These are phyloP conservation scores for Halictus ligatus DNA, from an alignment of 2,888 invertebrate genomes.

Conservation along the genomic window DNA sequence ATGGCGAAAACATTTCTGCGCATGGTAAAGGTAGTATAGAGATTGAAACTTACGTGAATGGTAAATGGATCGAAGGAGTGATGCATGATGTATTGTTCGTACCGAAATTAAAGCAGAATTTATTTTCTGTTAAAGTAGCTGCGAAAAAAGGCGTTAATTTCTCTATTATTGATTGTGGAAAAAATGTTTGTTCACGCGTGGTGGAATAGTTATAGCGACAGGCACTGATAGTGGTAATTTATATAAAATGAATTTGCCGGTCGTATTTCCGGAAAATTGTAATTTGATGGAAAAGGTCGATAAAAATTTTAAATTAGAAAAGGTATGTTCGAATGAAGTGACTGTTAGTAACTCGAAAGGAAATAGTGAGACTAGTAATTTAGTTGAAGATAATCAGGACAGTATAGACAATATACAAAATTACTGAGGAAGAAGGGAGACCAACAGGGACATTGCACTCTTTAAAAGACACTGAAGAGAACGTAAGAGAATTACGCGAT, in stretches of 20 bases:
- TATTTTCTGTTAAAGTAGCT: slow-evolving; percentile 14
- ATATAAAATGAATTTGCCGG: neutral
- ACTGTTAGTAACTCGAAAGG: no score
- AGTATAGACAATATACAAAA: no score
- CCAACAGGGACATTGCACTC: no score
- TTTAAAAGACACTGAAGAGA: no score
- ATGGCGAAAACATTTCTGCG: neutral
- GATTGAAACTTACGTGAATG: neutral
- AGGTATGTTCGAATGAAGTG: no score
- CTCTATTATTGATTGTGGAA: neutral
- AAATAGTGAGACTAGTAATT: no score
- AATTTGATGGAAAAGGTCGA: neutral
- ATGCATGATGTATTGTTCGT: slow-evolving; percentile 5
- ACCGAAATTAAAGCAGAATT: neutral
- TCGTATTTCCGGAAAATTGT: neutral
- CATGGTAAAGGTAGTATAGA: neutral
- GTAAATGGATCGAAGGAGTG: neutral
- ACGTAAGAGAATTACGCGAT: no score
- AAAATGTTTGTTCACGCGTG: slow-evolving; percentile 1
- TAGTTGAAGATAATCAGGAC: no score
- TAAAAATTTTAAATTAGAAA: no score
- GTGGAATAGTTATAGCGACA: neutral
- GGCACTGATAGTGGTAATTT: slow-evolving; percentile 1
- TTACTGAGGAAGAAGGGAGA: no score
- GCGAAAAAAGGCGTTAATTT: slow-evolving; percentile 1